These are phyloP conservation scores for Podarcis muralis DNA, from an alignment of 2,113 vertebrate genomes.

Conservation along the genomic window DNA sequence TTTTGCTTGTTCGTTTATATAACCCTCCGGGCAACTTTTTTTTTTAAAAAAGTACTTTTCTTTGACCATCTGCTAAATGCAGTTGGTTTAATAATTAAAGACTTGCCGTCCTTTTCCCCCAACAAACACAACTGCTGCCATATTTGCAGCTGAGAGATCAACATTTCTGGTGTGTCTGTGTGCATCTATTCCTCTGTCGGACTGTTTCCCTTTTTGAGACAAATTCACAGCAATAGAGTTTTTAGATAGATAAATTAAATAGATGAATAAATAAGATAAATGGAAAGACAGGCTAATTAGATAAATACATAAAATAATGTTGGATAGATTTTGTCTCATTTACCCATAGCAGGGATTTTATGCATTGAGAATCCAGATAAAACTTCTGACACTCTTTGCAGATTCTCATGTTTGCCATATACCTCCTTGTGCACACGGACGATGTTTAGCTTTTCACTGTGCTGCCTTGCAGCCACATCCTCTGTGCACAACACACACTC, in stretches of 20 bases:
- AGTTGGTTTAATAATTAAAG: constrained; percentile 86
- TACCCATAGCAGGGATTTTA: neutral
- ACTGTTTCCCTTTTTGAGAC: neutral
- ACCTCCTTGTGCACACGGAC: accelerated
- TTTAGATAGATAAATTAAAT: no score
- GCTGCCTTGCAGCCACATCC: neutral
- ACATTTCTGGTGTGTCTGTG: constrained; percentile 31
- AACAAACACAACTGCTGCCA: constrained; percentile 64
- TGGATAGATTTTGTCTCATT: neutral
- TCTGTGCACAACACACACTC: accelerated
- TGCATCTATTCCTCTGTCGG: constrained; percentile 28
- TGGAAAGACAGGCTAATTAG: no score
- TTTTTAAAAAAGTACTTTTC: constrained; percentile 82
- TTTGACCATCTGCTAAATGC: constrained; percentile 84
- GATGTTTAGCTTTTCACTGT: accelerated
- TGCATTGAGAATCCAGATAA: neutral
- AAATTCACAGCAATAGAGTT: neutral
- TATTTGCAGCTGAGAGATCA: constrained; percentile 63
- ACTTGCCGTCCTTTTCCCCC: constrained; percentile 67
- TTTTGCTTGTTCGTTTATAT: constrained; percentile 81
- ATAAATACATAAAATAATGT: no score
- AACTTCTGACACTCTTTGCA: neutral
- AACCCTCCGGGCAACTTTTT: constrained; percentile 84
- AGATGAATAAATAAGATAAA: no score
- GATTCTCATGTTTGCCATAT: neutral